Base-by-base conservation (phyloP, 2,113 vertebrate genomes). In the Gracilinanus agilis region DNA sequence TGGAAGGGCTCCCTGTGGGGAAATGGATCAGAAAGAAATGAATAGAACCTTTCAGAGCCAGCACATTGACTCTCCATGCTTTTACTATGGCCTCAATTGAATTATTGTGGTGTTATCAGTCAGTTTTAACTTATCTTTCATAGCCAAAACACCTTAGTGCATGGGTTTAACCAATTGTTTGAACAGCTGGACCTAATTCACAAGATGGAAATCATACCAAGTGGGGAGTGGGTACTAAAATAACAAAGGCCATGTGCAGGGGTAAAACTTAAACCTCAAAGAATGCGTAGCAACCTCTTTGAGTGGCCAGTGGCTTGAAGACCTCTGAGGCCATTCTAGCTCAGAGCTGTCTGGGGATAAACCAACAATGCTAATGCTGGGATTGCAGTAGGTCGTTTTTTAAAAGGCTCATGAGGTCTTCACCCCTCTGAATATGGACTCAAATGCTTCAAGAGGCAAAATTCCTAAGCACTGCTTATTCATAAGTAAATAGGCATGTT, bases 401-500 rank as follows among this genome's bases (percentile, higher is more conserved):
- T 93, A 97, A 89, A 93, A 55, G 54, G 90, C 93, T 97, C 97
- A 92, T 92, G 95, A 96, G 95, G 21, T 95, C 93, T 97, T 44
- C 19, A 83, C 2, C 29, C 55, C 95, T 94, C 94, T 93, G 97
- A 95, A 93, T 11, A 90, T 94, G 58, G 34, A 91, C 44, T 54
- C 54, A 91, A 90, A 95, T 90, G 40, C 94, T 91, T 95, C 93
- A 96, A 98, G 92, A 90, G 90, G 49, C 53, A 97, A 96, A 55
- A 55, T 89, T 96, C 97, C 93, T 97, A 97, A 98, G 94, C 97
- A 93, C 96, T 90, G 92, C 96, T 98, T 97, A 97, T 97, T 98
- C 95, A 97, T 97, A 95, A 98, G 97, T 98, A 97, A 98, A 97
- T 97, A 96, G 0, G 16, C 94, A 96, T 95, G 88, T 93, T 98